Percentiles rank a stretch among this genome's conserved stretches.
Evolutionary conservation across 2,113 vertebrate genomes (phyloP).

Genomic region (Illadopsis cleaveri): DNA sequence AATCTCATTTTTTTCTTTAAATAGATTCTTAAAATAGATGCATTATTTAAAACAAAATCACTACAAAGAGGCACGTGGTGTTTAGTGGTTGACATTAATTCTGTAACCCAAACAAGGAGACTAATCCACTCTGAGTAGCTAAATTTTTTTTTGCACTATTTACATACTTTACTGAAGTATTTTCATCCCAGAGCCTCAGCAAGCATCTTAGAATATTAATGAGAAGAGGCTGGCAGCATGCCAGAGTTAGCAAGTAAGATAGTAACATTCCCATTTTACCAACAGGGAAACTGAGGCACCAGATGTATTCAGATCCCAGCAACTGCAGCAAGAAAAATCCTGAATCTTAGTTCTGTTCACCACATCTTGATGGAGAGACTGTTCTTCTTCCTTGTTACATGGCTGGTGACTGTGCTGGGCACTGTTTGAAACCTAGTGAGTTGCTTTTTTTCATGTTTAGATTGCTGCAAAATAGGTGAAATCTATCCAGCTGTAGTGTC

Average conservation of each 20-base stretch:
- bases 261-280: neutral
- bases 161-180: conserved; percentile 51
- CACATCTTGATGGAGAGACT: neutral
- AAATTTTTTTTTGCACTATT: conserved; percentile 42
- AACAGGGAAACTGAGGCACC: conserved; percentile 24
- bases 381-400: neutral
- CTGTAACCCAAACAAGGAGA: conserved; percentile 43
- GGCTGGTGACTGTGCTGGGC: neutral
- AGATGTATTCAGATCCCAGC: neutral
- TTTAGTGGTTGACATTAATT: conserved; percentile 2
- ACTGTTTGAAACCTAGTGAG: neutral
- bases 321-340: neutral
- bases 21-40: neutral
- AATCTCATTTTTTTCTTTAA: neutral
- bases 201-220: conserved; percentile 27
- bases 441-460: neutral
- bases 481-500: neutral
- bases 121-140: conserved; percentile 10
- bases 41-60: neutral
- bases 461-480: neutral
- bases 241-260: neutral
- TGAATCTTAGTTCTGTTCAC: neutral
- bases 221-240: neutral
- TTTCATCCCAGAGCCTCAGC: conserved; percentile 22
- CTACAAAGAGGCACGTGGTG: neutral